A percentile compares a stretch with the other conserved stretches of the same genome.
phyloP scores from a whole-genome alignment of 2,797 vertebrate species.

The Myiotriccus ornatus region DNA sequence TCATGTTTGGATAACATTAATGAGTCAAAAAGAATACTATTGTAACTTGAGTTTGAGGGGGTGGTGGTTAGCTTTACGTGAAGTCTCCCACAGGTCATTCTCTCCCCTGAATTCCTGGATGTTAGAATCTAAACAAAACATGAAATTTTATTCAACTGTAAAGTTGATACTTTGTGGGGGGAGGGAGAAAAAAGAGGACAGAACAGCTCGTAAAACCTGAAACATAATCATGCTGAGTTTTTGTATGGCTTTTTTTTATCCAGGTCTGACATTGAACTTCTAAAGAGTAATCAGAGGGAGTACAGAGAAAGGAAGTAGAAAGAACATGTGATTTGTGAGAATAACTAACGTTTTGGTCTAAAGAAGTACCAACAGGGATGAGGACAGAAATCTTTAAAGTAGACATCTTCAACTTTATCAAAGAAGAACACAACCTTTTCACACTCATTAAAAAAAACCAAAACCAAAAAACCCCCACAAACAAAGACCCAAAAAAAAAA shows the following conservation, averaged over 20 bases:
- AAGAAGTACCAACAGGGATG: background rate
- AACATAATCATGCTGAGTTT: background rate
- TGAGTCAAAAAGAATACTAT: background rate
- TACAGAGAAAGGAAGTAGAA: background rate
- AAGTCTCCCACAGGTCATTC: rapidly evolving
- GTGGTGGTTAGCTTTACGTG: background rate
- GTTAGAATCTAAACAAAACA: background rate
- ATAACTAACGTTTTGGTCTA: background rate
- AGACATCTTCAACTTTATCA: background rate
- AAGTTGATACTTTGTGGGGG: background rate
- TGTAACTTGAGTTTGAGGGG: background rate
- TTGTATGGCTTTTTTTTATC: background rate
- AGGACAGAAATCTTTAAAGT: background rate
- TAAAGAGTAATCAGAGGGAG: background rate
- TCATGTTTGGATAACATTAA: background rate
- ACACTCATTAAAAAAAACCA: background rate
- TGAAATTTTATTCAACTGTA: background rate
- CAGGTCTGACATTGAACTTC: background rate
- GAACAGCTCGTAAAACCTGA: background rate
- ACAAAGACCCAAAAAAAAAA: too few species aligned
- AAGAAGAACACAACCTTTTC: background rate
- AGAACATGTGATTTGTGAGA: background rate
- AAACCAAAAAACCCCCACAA: too few species aligned
- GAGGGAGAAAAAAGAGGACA: rapidly evolving
- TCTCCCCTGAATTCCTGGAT: background rate